Conservation (phyloP, 2,113 vertebrate genomes). For the Brachirus orientalis region DNA sequence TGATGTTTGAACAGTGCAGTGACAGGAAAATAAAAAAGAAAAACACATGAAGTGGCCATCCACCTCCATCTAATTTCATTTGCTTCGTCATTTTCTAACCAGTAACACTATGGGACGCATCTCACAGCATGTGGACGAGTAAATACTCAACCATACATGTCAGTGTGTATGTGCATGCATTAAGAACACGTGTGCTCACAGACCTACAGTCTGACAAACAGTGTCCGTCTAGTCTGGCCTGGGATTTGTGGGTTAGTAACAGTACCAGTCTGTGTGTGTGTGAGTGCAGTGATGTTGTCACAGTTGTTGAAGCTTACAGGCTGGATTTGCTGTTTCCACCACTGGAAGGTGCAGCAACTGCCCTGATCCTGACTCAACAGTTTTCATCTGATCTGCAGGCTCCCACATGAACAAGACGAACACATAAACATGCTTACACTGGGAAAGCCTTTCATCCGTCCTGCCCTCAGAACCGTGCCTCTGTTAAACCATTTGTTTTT, state of each 20-base stretch:
- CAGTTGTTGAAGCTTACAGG: conserved; percentile 21
- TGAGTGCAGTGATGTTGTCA: neutral
- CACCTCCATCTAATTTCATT: neutral
- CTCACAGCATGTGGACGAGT: conserved; percentile 42
- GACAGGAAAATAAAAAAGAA: neutral
- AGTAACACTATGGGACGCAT: conserved; percentile 25
- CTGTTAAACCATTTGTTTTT: neutral
- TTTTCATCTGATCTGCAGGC: conserved; percentile 57
- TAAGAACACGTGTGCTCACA: conserved; percentile 36
- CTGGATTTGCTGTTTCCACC: conserved; percentile 54
- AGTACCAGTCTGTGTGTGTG: neutral
- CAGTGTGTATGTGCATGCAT: conserved; percentile 31
- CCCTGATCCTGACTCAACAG: conserved; percentile 64
- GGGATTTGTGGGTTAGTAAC: neutral
- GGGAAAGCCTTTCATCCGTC: conserved; percentile 22
- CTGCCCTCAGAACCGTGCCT: conserved; percentile 25
- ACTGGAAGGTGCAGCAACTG: conserved; percentile 25
- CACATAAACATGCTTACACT: conserved; percentile 14
- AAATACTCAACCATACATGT: conserved; percentile 9
- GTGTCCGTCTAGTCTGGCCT: conserved; percentile 11
- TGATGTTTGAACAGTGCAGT: neutral
- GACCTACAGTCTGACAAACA: too few species aligned
- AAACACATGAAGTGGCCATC: neutral
- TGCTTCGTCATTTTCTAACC: conserved; percentile 27
- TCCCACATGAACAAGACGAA: conserved; percentile 52